Evolutionary conservation across 1,140 invertebrate species (phyloP).

Genomic region (Yoshiicerus persimilis): DNA sequence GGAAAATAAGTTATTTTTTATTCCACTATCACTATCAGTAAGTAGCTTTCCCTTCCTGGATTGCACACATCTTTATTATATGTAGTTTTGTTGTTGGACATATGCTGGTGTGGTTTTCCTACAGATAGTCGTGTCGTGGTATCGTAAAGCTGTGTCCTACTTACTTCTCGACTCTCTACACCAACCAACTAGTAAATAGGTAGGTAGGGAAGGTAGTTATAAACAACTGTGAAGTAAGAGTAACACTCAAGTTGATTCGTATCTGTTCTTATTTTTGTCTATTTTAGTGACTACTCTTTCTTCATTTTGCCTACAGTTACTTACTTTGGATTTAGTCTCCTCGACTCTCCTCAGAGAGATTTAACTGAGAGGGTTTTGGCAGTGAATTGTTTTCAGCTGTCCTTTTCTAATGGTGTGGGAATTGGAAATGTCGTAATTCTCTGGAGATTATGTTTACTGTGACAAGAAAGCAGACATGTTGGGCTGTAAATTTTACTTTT

Average conservation of each 20-base stretch:
- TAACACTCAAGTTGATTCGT: neutral
- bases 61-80: neutral
- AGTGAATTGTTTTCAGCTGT: conserved; percentile 22
- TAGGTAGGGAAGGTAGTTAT: neutral
- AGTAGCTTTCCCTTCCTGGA: neutral
- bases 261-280: neutral
- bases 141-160: neutral
- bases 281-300: neutral
- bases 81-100: neutral
- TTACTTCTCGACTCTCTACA: neutral
- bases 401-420: conserved; percentile 16
- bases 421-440: conserved; percentile 22
- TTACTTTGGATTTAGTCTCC: conserved; percentile 14
- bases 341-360: conserved; percentile 5
- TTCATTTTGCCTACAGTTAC: conserved; percentile 16
- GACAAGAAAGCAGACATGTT: conserved; percentile 8
- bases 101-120: neutral
- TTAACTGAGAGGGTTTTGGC: conserved; percentile 21
- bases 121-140: neutral
- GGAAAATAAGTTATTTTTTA: conserved; percentile 18
- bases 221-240: neutral
- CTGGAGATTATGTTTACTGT: conserved; percentile 22
- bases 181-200: neutral
- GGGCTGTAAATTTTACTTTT: conserved; percentile 18
- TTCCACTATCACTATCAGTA: neutral